Evolutionary conservation across 2,113 vertebrate genomes (phyloP).

Genomic region (Sula dactylatra): DNA sequence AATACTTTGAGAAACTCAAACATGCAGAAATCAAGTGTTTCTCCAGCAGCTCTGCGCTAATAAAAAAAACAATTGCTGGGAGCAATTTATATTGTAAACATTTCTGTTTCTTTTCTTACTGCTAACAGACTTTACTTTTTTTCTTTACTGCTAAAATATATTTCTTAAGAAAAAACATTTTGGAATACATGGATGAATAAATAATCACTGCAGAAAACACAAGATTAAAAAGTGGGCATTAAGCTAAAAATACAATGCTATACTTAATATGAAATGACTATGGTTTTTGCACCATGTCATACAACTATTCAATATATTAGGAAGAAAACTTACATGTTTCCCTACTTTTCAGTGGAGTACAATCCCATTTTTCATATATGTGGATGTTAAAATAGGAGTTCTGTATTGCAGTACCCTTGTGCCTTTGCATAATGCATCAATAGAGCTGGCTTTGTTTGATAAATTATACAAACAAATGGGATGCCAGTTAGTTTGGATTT

Average conservation of each 20-base stretch:
- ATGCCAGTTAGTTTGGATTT: neutral
- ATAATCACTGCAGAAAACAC: neutral
- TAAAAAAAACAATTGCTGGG: neutral
- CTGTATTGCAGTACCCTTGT: neutral
- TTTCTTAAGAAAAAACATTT: neutral
- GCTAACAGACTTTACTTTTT: neutral
- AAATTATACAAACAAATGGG: neutral
- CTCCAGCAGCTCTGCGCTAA: neutral
- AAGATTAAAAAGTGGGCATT: neutral
- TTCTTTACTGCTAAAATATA: neutral
- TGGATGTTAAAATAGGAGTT: neutral
- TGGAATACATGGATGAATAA: neutral
- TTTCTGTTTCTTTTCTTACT: neutral
- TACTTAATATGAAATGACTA: neutral
- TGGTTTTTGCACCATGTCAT: neutral
- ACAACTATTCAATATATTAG: neutral
- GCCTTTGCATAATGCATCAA: accelerated
- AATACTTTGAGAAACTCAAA: neutral
- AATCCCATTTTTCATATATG: neutral
- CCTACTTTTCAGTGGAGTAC: neutral
- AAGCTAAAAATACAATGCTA: neutral
- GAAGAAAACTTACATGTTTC: accelerated
- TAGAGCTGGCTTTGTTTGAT: neutral
- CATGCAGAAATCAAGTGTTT: neutral
- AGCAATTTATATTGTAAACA: neutral